Conservation (phyloP, 2,888 invertebrate genomes). For the Rhodophaea formosa region DNA sequence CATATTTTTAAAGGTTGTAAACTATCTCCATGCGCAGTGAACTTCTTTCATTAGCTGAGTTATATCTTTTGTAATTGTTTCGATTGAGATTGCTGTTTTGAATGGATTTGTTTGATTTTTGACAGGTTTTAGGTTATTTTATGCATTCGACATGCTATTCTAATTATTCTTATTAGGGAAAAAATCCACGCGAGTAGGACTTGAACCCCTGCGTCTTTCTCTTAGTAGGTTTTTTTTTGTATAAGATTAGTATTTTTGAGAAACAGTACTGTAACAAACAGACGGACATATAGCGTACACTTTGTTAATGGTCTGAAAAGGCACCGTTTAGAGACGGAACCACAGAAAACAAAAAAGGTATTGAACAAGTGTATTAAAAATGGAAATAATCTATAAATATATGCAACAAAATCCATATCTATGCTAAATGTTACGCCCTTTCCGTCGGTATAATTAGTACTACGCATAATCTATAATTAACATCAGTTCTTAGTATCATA, state of each 20-base stretch:
- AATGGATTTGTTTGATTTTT: too few relatives aligned
- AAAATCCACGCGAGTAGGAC: too few relatives aligned
- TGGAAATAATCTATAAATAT: not conserved
- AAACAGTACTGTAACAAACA: too few relatives aligned
- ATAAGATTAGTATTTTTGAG: too few relatives aligned
- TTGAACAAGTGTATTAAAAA: constrained; percentile 24
- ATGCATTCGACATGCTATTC: too few relatives aligned
- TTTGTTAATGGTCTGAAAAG: not conserved
- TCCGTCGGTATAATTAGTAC: constrained; percentile 5
- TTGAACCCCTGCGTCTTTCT: too few relatives aligned
- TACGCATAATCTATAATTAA: constrained; percentile 34
- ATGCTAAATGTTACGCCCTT: constrained; percentile 1
- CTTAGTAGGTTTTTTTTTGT: too few relatives aligned
- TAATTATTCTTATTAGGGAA: too few relatives aligned
- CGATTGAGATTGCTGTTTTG: too few relatives aligned
- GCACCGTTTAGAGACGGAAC: not conserved
- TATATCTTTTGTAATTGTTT: too few relatives aligned
- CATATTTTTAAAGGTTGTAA: not conserved
- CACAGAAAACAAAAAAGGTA: not conserved
- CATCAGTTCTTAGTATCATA: constrained; percentile 35
- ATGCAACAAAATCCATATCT: constrained; percentile 1
- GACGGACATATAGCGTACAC: too few relatives aligned
- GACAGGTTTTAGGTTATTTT: too few relatives aligned
- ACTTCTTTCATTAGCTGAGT: not conserved
- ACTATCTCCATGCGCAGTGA: constrained; percentile 25